Conservation (phyloP, 2,797 vertebrate genomes). For the Cephalopachus bancanus region DNA sequence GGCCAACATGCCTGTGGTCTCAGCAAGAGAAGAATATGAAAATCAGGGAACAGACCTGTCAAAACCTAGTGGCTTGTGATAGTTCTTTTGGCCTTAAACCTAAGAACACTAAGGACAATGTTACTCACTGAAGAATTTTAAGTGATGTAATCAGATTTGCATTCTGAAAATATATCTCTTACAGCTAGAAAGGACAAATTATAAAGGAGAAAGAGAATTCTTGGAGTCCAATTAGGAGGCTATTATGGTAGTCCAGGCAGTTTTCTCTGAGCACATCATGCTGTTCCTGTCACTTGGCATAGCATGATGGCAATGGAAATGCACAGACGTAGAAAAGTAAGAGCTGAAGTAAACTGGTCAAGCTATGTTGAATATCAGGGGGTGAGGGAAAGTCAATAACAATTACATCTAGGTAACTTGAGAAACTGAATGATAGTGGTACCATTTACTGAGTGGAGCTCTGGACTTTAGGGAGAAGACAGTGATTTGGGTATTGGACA, state of each 20-base stretch:
- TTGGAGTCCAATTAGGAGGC: not conserved
- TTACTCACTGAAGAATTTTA: conserved; percentile 15
- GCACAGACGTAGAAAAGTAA: not conserved
- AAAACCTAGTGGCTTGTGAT: not conserved
- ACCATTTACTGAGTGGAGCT: not conserved
- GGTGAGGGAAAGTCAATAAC: not conserved
- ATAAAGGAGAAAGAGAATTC: not conserved
- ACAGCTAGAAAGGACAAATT: not conserved
- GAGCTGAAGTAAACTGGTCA: not conserved
- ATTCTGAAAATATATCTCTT: not conserved
- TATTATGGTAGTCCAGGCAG: not conserved
- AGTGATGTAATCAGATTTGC: not conserved
- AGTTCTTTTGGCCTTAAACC: not conserved
- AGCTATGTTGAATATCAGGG: not conserved
- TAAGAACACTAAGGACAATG: not conserved
- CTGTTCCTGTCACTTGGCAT: not conserved
- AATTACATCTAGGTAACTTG: not conserved
- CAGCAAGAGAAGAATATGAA: not conserved
- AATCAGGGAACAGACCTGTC: not conserved
- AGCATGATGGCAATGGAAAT: not conserved
- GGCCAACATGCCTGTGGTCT: not conserved
- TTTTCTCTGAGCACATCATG: not conserved
- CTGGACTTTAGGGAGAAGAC: not conserved
- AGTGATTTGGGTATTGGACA: not conserved
- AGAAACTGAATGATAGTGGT: not conserved